Conservation (phyloP, 2,113 vertebrate genomes). For the Corythaixoides concolor region DNA sequence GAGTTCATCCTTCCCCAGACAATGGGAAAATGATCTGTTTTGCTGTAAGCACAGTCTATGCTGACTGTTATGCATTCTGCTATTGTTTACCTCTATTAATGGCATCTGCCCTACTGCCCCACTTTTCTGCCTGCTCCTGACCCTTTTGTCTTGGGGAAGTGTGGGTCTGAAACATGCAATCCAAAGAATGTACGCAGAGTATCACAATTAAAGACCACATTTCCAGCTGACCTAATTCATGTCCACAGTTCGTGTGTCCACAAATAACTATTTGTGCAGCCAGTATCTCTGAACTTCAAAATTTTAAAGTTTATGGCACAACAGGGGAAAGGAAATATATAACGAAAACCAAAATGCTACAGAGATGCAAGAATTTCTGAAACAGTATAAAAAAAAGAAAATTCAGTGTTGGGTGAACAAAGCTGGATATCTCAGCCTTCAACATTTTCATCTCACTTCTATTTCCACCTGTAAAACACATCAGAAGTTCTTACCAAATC, state of each 20-base stretch:
- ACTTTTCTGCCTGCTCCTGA: not conserved
- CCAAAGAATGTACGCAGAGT: not conserved
- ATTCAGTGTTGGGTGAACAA: not conserved
- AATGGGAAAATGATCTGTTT: not conserved
- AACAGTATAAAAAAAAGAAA: slow-evolving; percentile 22
- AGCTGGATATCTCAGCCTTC: slow-evolving; percentile 13
- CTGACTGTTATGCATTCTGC: not conserved
- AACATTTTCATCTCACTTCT: not conserved
- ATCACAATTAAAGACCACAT: slow-evolving; percentile 23
- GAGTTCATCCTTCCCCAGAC: not conserved
- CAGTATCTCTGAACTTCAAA: not conserved
- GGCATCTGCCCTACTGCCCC: slow-evolving; percentile 58
- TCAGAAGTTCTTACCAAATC: not conserved
- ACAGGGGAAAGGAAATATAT: not conserved
- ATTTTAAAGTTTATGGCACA: not conserved
- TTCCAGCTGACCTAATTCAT: slow-evolving; percentile 54
- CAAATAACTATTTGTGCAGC: not conserved
- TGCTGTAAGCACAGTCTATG: not conserved
- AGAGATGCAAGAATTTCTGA: not conserved
- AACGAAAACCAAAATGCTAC: not conserved
- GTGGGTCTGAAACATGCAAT: not conserved
- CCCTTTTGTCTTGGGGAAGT: slow-evolving; percentile 40
- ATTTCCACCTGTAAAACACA: slow-evolving; percentile 8
- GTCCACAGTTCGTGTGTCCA: not conserved
- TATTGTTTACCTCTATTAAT: slow-evolving; percentile 23